phyloP scores from a whole-genome alignment of 2,113 vertebrate genomes.

The Romanogobio albipinnatus region DNA sequence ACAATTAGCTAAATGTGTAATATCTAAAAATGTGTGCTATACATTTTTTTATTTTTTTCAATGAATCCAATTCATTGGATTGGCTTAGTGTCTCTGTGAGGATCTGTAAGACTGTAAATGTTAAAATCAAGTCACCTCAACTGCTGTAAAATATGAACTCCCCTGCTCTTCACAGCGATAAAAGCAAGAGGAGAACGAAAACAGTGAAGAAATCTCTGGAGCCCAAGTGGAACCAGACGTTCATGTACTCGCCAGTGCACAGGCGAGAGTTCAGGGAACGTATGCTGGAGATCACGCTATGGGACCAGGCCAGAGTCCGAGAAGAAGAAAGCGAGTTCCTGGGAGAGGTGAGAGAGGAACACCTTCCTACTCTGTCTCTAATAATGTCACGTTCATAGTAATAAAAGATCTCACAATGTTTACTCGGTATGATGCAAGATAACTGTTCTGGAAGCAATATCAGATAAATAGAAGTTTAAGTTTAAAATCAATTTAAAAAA shows the following conservation, averaged over 20 bases:
- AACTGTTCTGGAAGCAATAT: neutral
- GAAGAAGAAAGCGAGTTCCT: slow-evolving; percentile 98
- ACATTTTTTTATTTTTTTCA: neutral
- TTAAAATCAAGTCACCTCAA: neutral
- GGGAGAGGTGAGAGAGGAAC: slow-evolving; percentile 84
- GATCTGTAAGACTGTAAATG: neutral
- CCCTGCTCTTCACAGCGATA: slow-evolving; percentile 79
- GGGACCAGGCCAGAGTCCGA: slow-evolving; percentile 93
- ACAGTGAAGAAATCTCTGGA: slow-evolving; percentile 96
- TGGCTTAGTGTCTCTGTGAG: neutral
- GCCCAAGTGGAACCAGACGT: slow-evolving; percentile 98
- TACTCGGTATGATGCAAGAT: neutral
- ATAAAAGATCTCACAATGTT: neutral
- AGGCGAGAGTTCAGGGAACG: slow-evolving; percentile 90
- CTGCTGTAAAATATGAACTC: neutral
- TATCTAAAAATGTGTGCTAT: neutral
- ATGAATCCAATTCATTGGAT: neutral
- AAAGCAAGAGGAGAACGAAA: slow-evolving; percentile 97
- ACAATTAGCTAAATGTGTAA: neutral
- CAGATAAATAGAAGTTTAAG: neutral
- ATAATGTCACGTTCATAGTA: neutral
- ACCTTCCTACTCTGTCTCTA: neutral
- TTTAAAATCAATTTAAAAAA: neutral
- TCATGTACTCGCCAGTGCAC: slow-evolving; percentile 95
- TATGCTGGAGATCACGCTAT: slow-evolving; percentile 93